Evolutionary conservation across 2,888 invertebrate species (phyloP), one percentile per base, ranked within the genome.

Genomic region (Acrobasis consociella): DNA sequence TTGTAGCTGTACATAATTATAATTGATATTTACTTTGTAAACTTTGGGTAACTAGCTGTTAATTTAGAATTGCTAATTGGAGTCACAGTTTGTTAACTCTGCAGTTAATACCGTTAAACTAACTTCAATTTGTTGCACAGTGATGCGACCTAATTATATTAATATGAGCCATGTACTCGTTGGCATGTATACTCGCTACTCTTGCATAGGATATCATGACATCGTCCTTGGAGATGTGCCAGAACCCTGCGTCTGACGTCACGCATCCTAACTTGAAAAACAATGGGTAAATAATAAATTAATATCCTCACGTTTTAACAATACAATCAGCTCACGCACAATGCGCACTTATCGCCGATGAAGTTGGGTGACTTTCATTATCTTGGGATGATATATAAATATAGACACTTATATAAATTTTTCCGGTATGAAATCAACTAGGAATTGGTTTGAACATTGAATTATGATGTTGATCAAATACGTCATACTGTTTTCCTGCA

Each of bases 151-250:
- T 39, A 38, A 55, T 55, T 55, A 13, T 38, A 11, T 15, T 10
- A 10, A 5, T 16, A 46, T 46, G n/a, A n/a, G 46, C 46, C 5
- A 5, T 17, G 42, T 9, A 42, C 13, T 22, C 56, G 22, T 39
- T 42, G 42, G 22, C 42, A 42, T n/a, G 3, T 22, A n/a, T 56
- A 46, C 46, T 46, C n/a, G 46, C 22, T 42, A 56, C 42, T 17
- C 22, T 46, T 22, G 13, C 60, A 11, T 13, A 13, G 11, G 13
- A 42, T 42, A 42, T 2, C 13, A 11, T 62, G 64, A 59, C 63
- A 59, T 53, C 38, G 60, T 49, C 49, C 59, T 63, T 70, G 72
- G 69, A 51, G 15, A 8, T 7, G 9, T 17, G 69, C 72, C 72
- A 59, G 38, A 15, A 16, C 31, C 17, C 17, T 58, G 50, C 59